A percentile compares a stretch with the other conserved stretches of the same genome.
These are phyloP conservation scores for Apodemia mormo DNA, from an alignment of 2,888 invertebrate species.

Conservation along the genomic window DNA sequence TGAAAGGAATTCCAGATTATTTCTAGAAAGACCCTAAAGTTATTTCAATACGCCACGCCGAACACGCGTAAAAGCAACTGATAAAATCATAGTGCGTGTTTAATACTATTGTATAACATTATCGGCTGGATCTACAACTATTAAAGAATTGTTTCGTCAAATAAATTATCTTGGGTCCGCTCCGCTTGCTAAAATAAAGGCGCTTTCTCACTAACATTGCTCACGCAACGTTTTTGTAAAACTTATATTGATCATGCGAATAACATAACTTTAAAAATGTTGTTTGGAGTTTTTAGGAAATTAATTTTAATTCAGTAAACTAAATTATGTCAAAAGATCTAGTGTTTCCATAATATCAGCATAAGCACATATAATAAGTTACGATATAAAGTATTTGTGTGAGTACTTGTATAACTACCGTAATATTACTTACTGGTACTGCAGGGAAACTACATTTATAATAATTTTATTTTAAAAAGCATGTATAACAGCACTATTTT, in stretches of 20 bases:
- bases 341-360: no score
- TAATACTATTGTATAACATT: slow-evolving; percentile 22
- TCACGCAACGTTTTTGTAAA: not conserved
- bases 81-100: slow-evolving; percentile 22
- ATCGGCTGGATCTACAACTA: slow-evolving; percentile 23
- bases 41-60: not conserved
- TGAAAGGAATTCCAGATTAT: not conserved
- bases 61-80: slow-evolving; percentile 10
- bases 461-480: no score
- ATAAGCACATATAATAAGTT: no score
- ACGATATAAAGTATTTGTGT: no score
- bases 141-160: slow-evolving; percentile 26
- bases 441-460: no score
- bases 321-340: no score
- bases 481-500: no score
- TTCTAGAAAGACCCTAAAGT: slow-evolving; percentile 9
- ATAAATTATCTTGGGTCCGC: slow-evolving; percentile 23
- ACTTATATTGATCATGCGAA: not conserved
- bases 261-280: not conserved
- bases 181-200: slow-evolving; percentile 20
- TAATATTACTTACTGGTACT: no score
- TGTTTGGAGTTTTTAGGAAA: not conserved
- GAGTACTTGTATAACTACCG: no score
- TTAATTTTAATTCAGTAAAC: no score
- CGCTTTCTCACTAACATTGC: not conserved